A percentile compares a stretch with the other conserved stretches of the same genome.
Conservation (phyloP, 2,797 vertebrate species). For the Melanotaenia parkinsoni region DNA sequence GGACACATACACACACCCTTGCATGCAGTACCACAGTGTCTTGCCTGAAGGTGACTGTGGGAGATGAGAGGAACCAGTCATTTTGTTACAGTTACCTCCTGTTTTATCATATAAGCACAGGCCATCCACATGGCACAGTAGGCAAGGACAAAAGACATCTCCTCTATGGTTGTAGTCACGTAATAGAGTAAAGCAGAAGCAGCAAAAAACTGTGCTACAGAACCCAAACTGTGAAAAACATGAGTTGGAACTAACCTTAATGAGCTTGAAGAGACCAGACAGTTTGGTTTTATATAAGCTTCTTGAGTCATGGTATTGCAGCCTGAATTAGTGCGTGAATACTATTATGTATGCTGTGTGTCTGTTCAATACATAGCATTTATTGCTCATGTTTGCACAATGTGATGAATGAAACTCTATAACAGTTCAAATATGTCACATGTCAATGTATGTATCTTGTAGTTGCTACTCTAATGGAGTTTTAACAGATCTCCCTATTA, state of each 20-base stretch:
- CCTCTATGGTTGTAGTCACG: slow-evolving; percentile 11
- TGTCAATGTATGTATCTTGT: too few species aligned
- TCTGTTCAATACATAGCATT: neutral
- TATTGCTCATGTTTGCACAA: too few species aligned
- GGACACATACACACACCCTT: slow-evolving; percentile 16
- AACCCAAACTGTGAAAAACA: neutral
- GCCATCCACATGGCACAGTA: slow-evolving; percentile 48
- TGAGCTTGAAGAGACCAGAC: neutral
- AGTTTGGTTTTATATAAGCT: neutral
- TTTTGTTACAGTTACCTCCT: slow-evolving; percentile 58
- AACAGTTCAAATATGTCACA: too few species aligned
- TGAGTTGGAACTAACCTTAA: neutral
- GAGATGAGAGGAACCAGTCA: slow-evolving; percentile 58
- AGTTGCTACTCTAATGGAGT: too few species aligned
- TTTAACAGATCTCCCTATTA: too few species aligned
- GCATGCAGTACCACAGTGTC: slow-evolving; percentile 4
- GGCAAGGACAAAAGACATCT: slow-evolving; percentile 37
- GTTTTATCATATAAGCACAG: slow-evolving; percentile 66
- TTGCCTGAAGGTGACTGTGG: slow-evolving; percentile 61
- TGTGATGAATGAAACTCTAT: too few species aligned
- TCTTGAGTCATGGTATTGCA: neutral
- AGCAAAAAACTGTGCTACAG: slow-evolving; percentile 1
- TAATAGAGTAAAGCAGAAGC: slow-evolving; percentile 5
- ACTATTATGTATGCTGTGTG: neutral
- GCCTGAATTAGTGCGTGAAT: neutral